Conservation (phyloP, 2,888 invertebrate genomes). For the Temnothorax unifasciatus region DNA sequence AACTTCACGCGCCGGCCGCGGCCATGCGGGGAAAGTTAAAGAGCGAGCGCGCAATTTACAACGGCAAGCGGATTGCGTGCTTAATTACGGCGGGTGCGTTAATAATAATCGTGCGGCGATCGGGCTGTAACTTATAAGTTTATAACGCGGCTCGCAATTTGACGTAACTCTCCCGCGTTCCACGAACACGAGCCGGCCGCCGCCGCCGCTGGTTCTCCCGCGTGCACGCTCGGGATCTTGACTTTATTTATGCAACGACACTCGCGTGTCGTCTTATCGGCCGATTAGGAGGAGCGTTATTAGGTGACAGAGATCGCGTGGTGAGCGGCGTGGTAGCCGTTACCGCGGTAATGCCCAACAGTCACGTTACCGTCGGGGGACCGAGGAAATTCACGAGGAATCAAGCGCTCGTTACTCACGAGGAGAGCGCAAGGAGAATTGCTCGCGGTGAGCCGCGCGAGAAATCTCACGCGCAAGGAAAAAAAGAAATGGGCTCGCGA, state of each 20-base stretch:
- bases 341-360: conserved; percentile 78
- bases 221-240: conserved; percentile 57
- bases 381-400: conserved; percentile 52
- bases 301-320: conserved; percentile 85
- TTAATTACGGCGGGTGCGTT: conserved; percentile 54
- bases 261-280: conserved; percentile 82
- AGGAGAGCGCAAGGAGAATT: conserved; percentile 5
- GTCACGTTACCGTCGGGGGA: conserved; percentile 79
- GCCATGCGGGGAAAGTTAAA: conserved; percentile 31
- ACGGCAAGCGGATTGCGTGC: conserved; percentile 31
- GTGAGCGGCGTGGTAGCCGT: conserved; percentile 71
- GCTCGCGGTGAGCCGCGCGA: not conserved
- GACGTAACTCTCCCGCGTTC: conserved; percentile 58
- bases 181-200: conserved; percentile 30
- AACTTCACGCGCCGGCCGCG: conserved; percentile 31
- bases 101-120: conserved; percentile 49
- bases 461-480: not conserved
- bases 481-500: conserved; percentile 21
- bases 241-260: conserved; percentile 79
- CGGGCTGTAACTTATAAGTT: conserved; percentile 62
- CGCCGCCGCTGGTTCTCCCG: conserved; percentile 47
- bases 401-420: conserved; percentile 49
- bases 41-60: conserved; percentile 48
- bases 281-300: conserved; percentile 83
- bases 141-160: conserved; percentile 59